Percentiles rank a stretch among this genome's conserved stretches.
Conservation (phyloP, 2,888 invertebrate species). For the Hypolimnas misippus region DNA sequence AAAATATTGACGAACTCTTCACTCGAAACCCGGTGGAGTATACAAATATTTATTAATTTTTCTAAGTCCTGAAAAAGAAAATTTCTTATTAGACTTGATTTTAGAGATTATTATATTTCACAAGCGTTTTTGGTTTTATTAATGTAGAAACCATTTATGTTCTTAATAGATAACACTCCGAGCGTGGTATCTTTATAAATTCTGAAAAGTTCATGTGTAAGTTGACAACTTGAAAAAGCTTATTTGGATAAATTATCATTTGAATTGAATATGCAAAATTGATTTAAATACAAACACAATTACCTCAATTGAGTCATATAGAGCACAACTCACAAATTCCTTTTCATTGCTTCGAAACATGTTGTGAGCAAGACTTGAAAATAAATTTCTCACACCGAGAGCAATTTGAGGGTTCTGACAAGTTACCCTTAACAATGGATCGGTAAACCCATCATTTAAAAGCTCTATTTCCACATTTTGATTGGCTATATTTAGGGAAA, state of each 20-base stretch:
- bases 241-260: no score
- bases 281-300: slow-evolving; percentile 37
- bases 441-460: slow-evolving; percentile 58
- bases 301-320: slow-evolving; percentile 57
- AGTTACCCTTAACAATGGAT: slow-evolving; percentile 55
- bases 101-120: no score
- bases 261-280: no score
- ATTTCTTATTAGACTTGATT: no score
- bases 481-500: slow-evolving; percentile 53
- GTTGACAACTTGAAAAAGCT: no score
- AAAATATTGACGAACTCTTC: slow-evolving; percentile 50
- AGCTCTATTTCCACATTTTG: slow-evolving; percentile 56
- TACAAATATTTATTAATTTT: slow-evolving; percentile 25
- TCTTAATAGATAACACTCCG: no score
- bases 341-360: slow-evolving; percentile 46
- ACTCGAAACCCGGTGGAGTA: slow-evolving; percentile 37
- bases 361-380: slow-evolving; percentile 57
- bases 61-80: slow-evolving; percentile 2
- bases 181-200: no score
- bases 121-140: no score
- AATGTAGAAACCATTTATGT: no score
- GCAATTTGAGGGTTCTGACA: slow-evolving; percentile 54
- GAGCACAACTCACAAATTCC: slow-evolving; percentile 52
- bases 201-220: no score
- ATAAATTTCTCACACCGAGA: slow-evolving; percentile 61